Conservation (phyloP, 1,140 invertebrate species). For the Ceratina australensis region DNA sequence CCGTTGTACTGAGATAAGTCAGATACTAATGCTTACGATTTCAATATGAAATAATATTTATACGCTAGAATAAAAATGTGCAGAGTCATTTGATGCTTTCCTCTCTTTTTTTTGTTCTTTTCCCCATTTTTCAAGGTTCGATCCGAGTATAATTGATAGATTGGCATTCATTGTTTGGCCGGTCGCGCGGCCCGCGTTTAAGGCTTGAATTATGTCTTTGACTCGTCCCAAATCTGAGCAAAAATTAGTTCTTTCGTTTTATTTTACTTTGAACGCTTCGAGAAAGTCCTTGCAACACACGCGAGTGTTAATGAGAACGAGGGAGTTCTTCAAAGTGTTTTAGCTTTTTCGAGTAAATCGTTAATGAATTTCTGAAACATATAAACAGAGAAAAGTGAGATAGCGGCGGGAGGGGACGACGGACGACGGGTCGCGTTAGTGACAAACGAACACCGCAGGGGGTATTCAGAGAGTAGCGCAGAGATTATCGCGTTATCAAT, state of each 20-base stretch:
- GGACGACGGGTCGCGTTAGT: constrained; percentile 15
- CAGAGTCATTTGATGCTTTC: constrained; percentile 45
- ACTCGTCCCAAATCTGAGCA: constrained; percentile 63
- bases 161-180: constrained; percentile 31
- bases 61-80: constrained; percentile 56
- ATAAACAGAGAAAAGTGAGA: constrained; percentile 14
- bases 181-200: constrained; percentile 19
- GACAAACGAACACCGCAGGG: too few species aligned
- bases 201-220: constrained; percentile 48
- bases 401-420: constrained; percentile 18
- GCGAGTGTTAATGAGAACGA: constrained; percentile 28
- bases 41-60: constrained; percentile 59
- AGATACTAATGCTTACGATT: constrained; percentile 53
- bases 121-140: constrained; percentile 31
- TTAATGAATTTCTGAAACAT: constrained; percentile 92
- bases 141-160: constrained; percentile 47
- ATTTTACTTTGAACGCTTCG: constrained; percentile 5
- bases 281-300: constrained; percentile 38
- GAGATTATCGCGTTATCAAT: neutral
- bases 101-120: neutral
- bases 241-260: constrained; percentile 50
- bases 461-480: too few species aligned
- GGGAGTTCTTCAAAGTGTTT: constrained; percentile 85
- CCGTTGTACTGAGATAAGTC: constrained; percentile 44
- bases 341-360: constrained; percentile 92